Base-by-base conservation (phyloP, 1,140 invertebrate species). In the Steinernema khuongi region DNA sequence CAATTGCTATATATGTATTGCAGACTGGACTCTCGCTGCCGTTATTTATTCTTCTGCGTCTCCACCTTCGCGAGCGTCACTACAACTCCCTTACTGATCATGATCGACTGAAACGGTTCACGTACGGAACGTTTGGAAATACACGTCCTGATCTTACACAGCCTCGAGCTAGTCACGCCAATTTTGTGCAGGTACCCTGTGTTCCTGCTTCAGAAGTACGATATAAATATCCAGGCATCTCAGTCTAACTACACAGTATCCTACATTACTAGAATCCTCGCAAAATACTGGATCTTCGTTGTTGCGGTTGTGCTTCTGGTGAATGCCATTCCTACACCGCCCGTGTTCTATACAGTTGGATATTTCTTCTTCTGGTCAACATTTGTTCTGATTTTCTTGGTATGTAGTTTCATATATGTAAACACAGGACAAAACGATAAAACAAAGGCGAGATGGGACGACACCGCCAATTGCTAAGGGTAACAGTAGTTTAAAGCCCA, bases 31-130 rank as follows among this genome's bases (percentile, higher is more conserved):
- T 84, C 36, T 77, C 74, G 69, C 71, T 84, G 33, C 83, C 83
- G 14, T 70, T 84, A 19, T 85, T 85, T 72, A 72, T 83, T n/a
- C 77, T 84, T 19, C 76, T 84, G 11, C 82, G 83, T 30, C 67
- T 85, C 29, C 75, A 81, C 29, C 70, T 82, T 19, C 77, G 83
- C n/a, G 83, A 85, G 32, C 71, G 78, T 32, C 80, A 74, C 67
- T 83, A 85, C 74, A 81, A 85, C 73, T 75, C 82, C 4, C 67
- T 84, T 44, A 79, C 26, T 26, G 81, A 78, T 43, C 75, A 75
- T 33, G 83, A 85, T 67, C 73, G 81, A 18, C 36, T 70, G 33
- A 71, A 74, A 26, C 26, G 77, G 30, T 22, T 81, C 18, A 77
- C 66, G 22, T 85, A 82, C 68, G 81, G 81, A 36, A 83, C 80